These are phyloP conservation scores for Frankliniella intonsa DNA, from an alignment of 2,888 invertebrate genomes.

Conservation along the genomic window DNA sequence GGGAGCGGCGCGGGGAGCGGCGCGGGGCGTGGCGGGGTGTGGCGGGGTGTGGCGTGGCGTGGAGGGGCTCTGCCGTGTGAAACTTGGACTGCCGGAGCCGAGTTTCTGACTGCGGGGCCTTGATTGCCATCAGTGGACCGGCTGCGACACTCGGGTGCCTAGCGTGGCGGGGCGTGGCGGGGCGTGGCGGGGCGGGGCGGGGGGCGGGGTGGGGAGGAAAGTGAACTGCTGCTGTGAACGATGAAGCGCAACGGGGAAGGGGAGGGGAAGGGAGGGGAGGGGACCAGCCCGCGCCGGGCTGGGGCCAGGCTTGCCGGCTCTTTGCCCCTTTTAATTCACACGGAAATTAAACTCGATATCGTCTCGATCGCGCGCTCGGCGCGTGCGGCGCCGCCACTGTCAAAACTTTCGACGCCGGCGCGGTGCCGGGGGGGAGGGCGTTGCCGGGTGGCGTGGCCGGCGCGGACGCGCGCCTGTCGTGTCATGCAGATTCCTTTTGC, in stretches of 20 bases:
- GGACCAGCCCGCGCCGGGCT: too few species aligned
- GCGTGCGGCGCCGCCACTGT: neutral
- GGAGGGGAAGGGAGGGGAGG: too few species aligned
- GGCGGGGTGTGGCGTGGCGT: neutral
- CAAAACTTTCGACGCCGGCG: neutral
- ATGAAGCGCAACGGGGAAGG: too few species aligned
- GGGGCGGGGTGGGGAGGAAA: neutral
- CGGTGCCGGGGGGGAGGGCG: neutral
- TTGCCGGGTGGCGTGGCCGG: neutral
- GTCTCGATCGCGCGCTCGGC: neutral
- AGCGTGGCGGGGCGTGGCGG: neutral
- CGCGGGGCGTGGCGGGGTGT: neutral
- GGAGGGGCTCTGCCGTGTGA: neutral
- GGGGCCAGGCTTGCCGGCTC: too few species aligned
- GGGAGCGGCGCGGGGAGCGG: neutral
- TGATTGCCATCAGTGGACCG: constrained; percentile 21
- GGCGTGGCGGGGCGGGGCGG: neutral
- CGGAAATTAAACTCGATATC: constrained; percentile 20
- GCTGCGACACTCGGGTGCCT: neutral
- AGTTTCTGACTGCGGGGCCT: constrained; percentile 1
- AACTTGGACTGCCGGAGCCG: constrained; percentile 6
- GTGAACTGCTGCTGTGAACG: too few species aligned
- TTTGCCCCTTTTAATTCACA: neutral
- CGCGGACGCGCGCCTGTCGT: neutral
- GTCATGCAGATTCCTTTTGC: too few species aligned